Evolutionary conservation across 2,113 vertebrate genomes (phyloP).

Genomic region (Neotragus moschatus): DNA sequence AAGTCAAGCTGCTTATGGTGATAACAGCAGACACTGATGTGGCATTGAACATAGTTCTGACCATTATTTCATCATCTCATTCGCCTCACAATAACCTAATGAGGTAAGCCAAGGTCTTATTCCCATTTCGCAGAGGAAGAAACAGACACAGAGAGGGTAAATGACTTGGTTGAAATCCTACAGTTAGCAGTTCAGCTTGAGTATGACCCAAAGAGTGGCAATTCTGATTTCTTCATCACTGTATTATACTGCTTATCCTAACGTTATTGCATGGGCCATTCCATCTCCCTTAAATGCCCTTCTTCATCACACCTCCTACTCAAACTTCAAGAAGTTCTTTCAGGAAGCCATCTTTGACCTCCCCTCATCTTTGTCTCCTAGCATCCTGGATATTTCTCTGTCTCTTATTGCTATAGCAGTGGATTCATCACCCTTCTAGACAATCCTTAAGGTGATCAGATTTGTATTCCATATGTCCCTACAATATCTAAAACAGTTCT

Average conservation of each 20-base stretch:
- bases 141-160: background rate
- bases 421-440: background rate
- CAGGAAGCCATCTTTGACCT: background rate
- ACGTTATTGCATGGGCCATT: background rate
- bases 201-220: background rate
- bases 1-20: background rate
- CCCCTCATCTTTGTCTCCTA: background rate
- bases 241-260: background rate
- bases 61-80: background rate
- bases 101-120: background rate
- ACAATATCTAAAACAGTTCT: background rate
- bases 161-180: background rate
- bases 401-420: background rate
- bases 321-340: background rate
- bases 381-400: background rate
- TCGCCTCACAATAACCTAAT: background rate
- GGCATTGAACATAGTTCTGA: background rate
- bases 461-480: background rate
- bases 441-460: background rate
- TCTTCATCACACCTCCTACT: background rate
- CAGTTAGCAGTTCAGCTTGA: background rate
- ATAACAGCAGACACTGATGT: background rate
- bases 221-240: background rate
- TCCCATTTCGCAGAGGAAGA: background rate
- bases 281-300: background rate